These are phyloP conservation scores for Anthoscopus minutus DNA, from an alignment of 2,113 vertebrate species.

Conservation along the genomic window DNA sequence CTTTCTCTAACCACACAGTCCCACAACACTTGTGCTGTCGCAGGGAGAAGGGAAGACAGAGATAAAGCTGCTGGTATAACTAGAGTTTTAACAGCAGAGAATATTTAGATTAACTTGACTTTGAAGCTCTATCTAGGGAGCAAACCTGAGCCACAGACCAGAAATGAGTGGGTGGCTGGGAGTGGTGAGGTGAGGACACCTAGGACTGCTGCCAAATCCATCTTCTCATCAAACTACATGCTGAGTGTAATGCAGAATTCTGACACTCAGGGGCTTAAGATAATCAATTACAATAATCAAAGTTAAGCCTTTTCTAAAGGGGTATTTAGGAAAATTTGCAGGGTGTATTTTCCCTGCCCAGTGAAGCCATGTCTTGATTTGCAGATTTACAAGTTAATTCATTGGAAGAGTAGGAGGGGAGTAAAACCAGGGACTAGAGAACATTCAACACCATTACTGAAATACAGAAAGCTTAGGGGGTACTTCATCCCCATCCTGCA, in stretches of 20 bases:
- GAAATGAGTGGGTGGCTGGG: not conserved
- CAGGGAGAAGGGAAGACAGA: not conserved
- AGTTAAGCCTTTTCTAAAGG: slow-evolving; percentile 14
- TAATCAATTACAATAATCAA: slow-evolving; percentile 45
- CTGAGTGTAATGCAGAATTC: not conserved
- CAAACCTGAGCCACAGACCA: not conserved
- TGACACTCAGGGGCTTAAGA: not conserved
- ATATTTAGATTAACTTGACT: not conserved
- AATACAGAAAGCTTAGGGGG: slow-evolving; percentile 12
- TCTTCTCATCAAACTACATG: not conserved
- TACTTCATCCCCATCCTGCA: slow-evolving; percentile 24
- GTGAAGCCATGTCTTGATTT: slow-evolving; percentile 29
- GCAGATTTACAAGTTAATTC: slow-evolving; percentile 34
- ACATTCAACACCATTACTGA: not conserved
- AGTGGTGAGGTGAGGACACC: not conserved
- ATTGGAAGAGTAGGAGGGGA: not conserved
- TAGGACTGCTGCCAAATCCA: not conserved
- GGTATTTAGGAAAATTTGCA: slow-evolving; percentile 30
- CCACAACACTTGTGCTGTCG: not conserved
- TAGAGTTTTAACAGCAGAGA: not conserved
- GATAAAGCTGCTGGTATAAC: not conserved
- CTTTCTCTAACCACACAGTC: not conserved
- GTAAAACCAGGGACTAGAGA: not conserved
- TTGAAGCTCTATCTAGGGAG: not conserved
- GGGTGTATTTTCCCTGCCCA: slow-evolving; percentile 12